Percentiles rank a stretch among this genome's conserved stretches.
Evolutionary conservation across 1,140 invertebrate species (phyloP).

Genomic region (Subanguina moxae): DNA sequence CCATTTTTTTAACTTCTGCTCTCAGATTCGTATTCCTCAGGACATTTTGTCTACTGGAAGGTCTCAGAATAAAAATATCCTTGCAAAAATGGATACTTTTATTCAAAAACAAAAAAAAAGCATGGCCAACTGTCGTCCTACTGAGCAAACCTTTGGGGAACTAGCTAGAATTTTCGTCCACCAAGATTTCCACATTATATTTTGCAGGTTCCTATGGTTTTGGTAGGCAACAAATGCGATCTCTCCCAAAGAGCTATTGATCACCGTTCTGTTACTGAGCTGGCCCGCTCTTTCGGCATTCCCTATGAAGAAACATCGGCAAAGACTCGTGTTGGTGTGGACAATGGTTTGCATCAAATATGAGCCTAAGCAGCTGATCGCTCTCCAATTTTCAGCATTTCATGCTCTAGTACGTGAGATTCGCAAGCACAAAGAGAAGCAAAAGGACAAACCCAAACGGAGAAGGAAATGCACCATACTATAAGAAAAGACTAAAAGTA

Average conservation of each 20-base stretch:
- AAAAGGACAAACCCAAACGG: slow-evolving; percentile 10
- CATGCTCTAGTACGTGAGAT: slow-evolving; percentile 72
- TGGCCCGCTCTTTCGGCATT: slow-evolving; percentile 90
- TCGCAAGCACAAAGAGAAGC: slow-evolving; percentile 68
- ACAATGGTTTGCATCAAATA: slow-evolving; percentile 99
- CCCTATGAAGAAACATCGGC: slow-evolving; percentile 97
- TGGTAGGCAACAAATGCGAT: slow-evolving; percentile 99
- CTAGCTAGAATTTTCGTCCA: no score
- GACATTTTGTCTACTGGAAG: no score
- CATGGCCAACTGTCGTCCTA: no score
- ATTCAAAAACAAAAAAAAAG: no score
- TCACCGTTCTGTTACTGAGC: slow-evolving; percentile 78
- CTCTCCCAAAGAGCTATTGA: slow-evolving; percentile 81
- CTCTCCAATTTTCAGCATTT: no score
- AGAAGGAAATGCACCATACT: slow-evolving; percentile 12
- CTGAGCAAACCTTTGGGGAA: no score
- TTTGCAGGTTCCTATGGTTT: slow-evolving; percentile 55
- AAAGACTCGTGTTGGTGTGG: slow-evolving; percentile 95
- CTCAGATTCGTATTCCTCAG: no score
- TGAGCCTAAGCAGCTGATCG: no score
- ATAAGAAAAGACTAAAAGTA: neutral
- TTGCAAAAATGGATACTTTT: no score
- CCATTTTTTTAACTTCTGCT: no score
- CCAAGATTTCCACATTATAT: no score
- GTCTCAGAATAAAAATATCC: no score